Conservation (phyloP, 2,888 invertebrate genomes). For the Lobophora halterata region DNA sequence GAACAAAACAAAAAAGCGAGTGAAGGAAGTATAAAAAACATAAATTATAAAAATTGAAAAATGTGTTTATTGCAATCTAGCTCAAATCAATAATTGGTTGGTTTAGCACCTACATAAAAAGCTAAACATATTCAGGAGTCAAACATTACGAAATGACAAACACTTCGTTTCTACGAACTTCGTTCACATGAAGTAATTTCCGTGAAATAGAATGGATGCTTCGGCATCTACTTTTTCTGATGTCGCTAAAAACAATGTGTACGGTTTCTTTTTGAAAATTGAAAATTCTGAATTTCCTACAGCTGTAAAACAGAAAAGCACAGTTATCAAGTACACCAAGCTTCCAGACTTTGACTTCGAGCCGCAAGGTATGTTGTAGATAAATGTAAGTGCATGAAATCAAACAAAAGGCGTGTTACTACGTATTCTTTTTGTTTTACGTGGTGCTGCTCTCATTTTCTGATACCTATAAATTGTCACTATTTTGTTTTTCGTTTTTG, state of each 20-base stretch:
- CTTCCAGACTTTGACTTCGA: constrained; percentile 60
- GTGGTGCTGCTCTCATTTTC: no score
- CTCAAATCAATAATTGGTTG: constrained; percentile 6
- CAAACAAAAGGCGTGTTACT: no score
- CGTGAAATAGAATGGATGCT: constrained; percentile 60
- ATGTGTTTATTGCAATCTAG: constrained; percentile 18
- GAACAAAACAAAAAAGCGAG: constrained; percentile 1
- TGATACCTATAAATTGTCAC: no score
- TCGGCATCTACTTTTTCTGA: constrained; percentile 53
- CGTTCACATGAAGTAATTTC: constrained; percentile 27
- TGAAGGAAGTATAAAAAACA: constrained; percentile 4
- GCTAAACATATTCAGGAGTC: constrained; percentile 8
- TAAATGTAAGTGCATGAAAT: no score
- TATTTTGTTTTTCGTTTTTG: no score
- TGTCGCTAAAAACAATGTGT: constrained; percentile 47
- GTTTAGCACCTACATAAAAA: constrained; percentile 7
- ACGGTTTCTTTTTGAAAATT: constrained; percentile 48
- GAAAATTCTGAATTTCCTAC: constrained; percentile 44
- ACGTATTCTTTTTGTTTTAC: no score
- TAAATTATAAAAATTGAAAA: constrained; percentile 10
- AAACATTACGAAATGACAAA: constrained; percentile 26
- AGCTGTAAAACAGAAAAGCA: constrained; percentile 46
- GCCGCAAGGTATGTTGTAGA: constrained; percentile 50
- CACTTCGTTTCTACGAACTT: constrained; percentile 6
- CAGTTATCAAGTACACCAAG: constrained; percentile 65